Percentiles rank a stretch among this genome's conserved stretches.
Conservation (phyloP, 2,113 vertebrate genomes). For the Empidonax alnorum region DNA sequence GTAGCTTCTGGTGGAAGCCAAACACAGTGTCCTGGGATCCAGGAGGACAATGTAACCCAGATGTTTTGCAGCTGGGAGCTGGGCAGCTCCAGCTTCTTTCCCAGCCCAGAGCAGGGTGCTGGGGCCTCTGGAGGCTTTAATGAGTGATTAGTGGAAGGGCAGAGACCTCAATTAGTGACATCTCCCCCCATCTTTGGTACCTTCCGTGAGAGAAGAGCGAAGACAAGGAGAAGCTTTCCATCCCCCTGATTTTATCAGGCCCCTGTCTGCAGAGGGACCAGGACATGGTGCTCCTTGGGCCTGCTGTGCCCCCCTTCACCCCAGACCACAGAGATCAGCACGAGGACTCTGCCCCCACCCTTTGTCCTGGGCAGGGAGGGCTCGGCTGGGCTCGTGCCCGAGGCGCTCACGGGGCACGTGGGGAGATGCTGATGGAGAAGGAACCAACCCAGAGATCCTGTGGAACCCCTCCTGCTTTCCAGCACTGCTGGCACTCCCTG, state of each 20-base stretch:
- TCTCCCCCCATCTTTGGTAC: not conserved
- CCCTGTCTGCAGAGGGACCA: not conserved
- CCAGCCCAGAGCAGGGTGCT: not conserved
- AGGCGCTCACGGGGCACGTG: fast-evolving
- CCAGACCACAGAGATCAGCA: not conserved
- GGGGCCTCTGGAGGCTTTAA: not conserved
- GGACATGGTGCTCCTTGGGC: not conserved
- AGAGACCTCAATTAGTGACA: not conserved
- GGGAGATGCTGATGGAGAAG: not conserved
- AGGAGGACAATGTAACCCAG: constrained; percentile 45
- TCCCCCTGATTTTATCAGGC: not conserved
- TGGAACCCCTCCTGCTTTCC: not conserved
- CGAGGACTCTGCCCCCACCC: fast-evolving
- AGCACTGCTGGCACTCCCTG: not conserved
- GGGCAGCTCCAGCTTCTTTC: constrained; percentile 4
- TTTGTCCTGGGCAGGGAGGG: not conserved
- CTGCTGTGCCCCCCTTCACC: not conserved
- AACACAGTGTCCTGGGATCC: constrained; percentile 53
- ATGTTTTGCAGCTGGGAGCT: constrained; percentile 51
- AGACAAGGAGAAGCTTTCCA: not conserved
- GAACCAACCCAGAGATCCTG: not conserved
- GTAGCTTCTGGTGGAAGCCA: constrained; percentile 50
- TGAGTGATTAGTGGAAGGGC: not conserved
- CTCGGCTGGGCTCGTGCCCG: fast-evolving
- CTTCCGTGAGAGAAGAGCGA: not conserved